Conservation (phyloP, 2,888 invertebrate genomes). For the Cephus pygmeus region DNA sequence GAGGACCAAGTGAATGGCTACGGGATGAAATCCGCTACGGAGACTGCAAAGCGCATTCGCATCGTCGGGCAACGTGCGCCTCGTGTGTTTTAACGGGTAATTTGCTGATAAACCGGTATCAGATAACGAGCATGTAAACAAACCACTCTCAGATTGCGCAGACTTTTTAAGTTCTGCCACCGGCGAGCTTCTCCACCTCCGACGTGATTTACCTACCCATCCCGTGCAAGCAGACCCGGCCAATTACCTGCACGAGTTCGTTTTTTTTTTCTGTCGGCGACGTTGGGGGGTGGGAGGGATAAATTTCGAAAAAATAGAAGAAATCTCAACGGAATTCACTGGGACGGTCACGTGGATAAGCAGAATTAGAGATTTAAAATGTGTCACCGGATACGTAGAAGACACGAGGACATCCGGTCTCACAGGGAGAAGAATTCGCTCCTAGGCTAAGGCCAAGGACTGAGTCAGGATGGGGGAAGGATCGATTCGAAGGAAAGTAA, state of each 20-base stretch:
- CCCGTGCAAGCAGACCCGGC: not conserved
- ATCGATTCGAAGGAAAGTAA: not conserved
- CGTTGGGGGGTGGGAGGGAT: not conserved
- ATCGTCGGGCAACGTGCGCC: not conserved
- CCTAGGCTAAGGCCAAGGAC: not conserved
- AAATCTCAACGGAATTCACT: not conserved
- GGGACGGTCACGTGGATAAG: not conserved
- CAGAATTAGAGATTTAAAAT: not conserved
- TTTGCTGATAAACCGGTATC: not conserved
- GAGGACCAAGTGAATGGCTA: not conserved
- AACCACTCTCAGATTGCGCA: not conserved
- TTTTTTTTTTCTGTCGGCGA: not conserved
- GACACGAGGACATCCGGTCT: not conserved
- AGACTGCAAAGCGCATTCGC: not conserved
- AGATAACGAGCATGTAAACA: not conserved
- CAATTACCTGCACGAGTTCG: not conserved
- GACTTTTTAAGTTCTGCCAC: not conserved
- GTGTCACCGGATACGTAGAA: not conserved
- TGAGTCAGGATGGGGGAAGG: too few relatives aligned
- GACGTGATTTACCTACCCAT: not conserved
- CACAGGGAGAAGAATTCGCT: not conserved
- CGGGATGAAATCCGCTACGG: not conserved
- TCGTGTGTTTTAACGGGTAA: not conserved
- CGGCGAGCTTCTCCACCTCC: not conserved
- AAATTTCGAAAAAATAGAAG: not conserved